phyloP scores from a whole-genome alignment of 2,888 invertebrate genomes.

The Antitype chi region DNA sequence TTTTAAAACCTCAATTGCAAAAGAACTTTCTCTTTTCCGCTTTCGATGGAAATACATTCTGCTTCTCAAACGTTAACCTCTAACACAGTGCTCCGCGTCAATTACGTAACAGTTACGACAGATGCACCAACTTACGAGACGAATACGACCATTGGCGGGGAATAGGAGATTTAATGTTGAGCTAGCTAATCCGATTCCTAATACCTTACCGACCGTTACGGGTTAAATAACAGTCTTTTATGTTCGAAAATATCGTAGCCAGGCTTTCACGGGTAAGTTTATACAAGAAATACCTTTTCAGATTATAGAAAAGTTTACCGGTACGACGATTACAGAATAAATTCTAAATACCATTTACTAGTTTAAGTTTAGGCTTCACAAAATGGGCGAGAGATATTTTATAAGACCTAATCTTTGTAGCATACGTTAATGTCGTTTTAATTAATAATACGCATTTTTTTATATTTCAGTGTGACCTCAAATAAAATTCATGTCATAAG shows the following conservation, averaged over 20 bases:
- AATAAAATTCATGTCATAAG: background rate
- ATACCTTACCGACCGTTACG: background rate
- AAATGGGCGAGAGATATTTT: background rate
- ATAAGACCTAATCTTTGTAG: background rate
- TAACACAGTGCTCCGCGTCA: background rate
- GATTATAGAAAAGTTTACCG: background rate
- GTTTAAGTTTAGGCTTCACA: background rate
- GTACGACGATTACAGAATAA: background rate
- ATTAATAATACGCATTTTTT: background rate
- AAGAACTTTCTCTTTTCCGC: background rate
- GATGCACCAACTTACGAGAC: background rate
- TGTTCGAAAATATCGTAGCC: background rate
- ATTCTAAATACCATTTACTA: constrained; percentile 6
- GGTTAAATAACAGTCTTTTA: background rate
- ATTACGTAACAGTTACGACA: background rate
- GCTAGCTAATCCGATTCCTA: background rate
- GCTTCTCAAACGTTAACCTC: background rate
- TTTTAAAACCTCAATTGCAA: background rate
- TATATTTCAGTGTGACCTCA: background rate
- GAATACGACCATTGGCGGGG: background rate
- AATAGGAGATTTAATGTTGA: background rate
- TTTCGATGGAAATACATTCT: constrained; percentile 7
- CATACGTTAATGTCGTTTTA: background rate
- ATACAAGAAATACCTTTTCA: constrained; percentile 5
- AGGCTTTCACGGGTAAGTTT: background rate